phyloP scores from a whole-genome alignment of 2,797 vertebrate species.

The Myotis daubentonii region DNA sequence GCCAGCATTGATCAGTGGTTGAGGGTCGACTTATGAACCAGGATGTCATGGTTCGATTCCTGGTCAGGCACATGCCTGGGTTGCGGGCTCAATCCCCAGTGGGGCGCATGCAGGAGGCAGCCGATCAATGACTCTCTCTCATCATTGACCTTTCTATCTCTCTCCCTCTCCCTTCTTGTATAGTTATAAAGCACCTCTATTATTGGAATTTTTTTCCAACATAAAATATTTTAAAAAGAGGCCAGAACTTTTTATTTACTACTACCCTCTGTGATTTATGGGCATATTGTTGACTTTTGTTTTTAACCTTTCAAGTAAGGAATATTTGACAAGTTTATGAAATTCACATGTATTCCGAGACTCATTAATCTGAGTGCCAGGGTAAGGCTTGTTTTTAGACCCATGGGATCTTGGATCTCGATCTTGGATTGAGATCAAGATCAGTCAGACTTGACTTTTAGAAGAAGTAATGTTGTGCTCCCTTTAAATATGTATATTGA shows the following conservation, averaged over 20 bases:
- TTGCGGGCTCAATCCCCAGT: too few relatives aligned
- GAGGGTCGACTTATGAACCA: too few relatives aligned
- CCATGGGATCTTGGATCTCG: background rate
- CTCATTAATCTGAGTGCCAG: background rate
- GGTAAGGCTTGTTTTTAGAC: constrained; percentile 5
- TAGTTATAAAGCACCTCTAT: too few relatives aligned
- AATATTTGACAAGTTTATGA: constrained; percentile 36
- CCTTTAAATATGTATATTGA: background rate
- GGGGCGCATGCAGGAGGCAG: too few relatives aligned
- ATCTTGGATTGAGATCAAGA: constrained; percentile 26
- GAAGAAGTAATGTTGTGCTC: background rate
- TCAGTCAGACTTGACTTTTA: background rate
- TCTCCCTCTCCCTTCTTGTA: too few relatives aligned
- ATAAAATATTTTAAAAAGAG: background rate
- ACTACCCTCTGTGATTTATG: constrained; percentile 12
- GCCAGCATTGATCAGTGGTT: too few relatives aligned
- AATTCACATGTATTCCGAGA: constrained; percentile 8
- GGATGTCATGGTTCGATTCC: too few relatives aligned
- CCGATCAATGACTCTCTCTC: too few relatives aligned
- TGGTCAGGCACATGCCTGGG: too few relatives aligned
- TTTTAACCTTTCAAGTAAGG: constrained; percentile 60
- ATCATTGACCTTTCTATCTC: too few relatives aligned
- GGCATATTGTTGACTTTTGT: background rate
- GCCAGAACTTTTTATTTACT: constrained; percentile 40
- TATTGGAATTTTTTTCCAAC: too few relatives aligned